Conservation (phyloP, 2,113 vertebrate species). For the Lethenteron reissneri region DNA sequence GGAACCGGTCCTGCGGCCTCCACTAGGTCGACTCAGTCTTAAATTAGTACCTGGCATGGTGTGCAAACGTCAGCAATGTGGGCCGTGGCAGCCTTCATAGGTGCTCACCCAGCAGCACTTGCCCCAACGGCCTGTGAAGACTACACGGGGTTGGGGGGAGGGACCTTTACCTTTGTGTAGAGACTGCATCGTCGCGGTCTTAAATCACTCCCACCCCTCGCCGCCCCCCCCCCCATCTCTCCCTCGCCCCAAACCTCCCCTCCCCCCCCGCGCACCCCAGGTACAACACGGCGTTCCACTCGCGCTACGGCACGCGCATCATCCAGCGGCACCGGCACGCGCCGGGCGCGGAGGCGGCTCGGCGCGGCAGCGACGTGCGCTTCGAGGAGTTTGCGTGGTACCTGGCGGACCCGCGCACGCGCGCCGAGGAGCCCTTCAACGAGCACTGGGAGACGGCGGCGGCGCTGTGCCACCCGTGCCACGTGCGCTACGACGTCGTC, state of each 20-base stretch:
- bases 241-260: too few species aligned
- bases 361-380: conserved; percentile 49
- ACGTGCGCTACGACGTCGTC: conserved; percentile 64
- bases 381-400: conserved; percentile 82
- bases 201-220: too few species aligned
- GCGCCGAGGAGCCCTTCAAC: conserved; percentile 58
- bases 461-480: conserved; percentile 73
- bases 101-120: too few species aligned
- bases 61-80: not conserved
- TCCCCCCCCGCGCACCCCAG: conserved; percentile 18
- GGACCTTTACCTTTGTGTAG: too few species aligned
- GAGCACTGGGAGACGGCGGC: conserved; percentile 85
- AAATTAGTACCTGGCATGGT: not conserved
- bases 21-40: not conserved
- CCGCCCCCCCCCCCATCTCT: too few species aligned
- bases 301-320: conserved; percentile 62
- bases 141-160: too few species aligned
- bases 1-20: not conserved
- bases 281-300: conserved; percentile 69
- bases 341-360: conserved; percentile 33
- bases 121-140: too few species aligned
- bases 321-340: conserved; percentile 41
- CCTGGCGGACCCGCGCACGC: conserved; percentile 56
- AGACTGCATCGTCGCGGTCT: too few species aligned
- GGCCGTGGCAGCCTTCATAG: not conserved